A percentile compares a stretch with the other conserved stretches of the same genome.
These are phyloP conservation scores for Falcunculus frontatus DNA, from an alignment of 2,113 vertebrate genomes.

Conservation along the genomic window DNA sequence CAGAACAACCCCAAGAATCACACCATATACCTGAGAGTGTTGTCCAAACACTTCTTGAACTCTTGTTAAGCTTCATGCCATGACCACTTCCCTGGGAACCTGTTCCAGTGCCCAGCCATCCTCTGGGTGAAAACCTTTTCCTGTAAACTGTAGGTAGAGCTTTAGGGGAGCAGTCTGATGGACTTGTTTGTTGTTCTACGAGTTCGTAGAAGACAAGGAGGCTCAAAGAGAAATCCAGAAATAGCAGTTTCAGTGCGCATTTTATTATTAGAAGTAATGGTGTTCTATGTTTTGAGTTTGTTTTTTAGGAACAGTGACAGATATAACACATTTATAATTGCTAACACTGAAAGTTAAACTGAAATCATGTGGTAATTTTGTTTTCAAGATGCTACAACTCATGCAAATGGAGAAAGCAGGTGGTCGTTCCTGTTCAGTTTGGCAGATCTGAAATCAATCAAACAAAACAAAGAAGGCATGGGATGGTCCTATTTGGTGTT, in stretches of 20 bases:
- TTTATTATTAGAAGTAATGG: background rate
- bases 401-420: conserved; percentile 79
- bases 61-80: background rate
- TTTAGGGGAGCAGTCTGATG: background rate
- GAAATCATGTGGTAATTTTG: conserved; percentile 52
- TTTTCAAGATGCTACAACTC: conserved; percentile 76
- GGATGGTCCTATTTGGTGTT: conserved; percentile 90
- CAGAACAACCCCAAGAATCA: background rate
- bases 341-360: background rate
- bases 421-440: conserved; percentile 90
- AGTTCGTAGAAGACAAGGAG: background rate
- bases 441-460: conserved; percentile 86
- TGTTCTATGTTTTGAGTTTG: background rate
- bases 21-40: background rate
- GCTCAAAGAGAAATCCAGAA: background rate
- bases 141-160: background rate
- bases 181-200: background rate
- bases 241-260: background rate
- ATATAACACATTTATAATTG: background rate
- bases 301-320: background rate
- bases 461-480: conserved; percentile 84
- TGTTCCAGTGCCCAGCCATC: background rate
- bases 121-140: background rate
- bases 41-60: background rate
- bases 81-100: background rate